Evolutionary conservation across 2,797 vertebrate genomes (phyloP), one percentile per base, ranked within the genome.

Genomic region (Vultur gryphus): DNA sequence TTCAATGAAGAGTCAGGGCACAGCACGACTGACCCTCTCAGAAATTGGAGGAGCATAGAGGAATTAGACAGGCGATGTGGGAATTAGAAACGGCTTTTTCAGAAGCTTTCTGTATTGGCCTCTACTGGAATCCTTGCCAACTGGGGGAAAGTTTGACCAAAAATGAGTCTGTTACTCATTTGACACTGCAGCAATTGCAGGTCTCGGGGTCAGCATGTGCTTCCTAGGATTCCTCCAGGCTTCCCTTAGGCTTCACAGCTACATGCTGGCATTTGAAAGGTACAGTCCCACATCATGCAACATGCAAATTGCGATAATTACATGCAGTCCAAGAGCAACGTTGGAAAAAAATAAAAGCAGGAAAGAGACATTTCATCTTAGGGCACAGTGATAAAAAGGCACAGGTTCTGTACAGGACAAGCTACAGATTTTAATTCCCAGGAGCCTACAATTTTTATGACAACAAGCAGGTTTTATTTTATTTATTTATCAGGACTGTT

Each of bases 121-220:
- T 46, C 29, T 64, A 9, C 37, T 48, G 43, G 78, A 82, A 39
- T 39, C 28, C 19, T 39, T 18, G 16, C 43, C 58, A 71, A 16
- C 9, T 13, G 37, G 49, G 81, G 24, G 43, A 54, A 17, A 52
- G 8, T 41, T 26, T 64, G 64, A 29, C 39, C 10, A 43, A 43
- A 59, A 58, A 35, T 5, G 6, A 35, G 46, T 19, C 44, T 16
- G 31, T 23, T 2, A 61, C 48, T 61, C 65, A 16, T 23, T 39
- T 54, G 48, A 52, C 19, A 9, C 39, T 13, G 16, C 10, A 35
- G 15, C 20, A 48, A 16, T 18, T 49, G 31, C 4, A 5, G 33
- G 13, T 55, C 48, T 44, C 2, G 1, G 20, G 29, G 29, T 23
- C 13, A 24, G 39, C 61, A 16, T 0, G 4, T 10, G 33, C 41